These are phyloP conservation scores for Aspidiotus rigidus DNA, from an alignment of 2,888 invertebrate species.

Conservation along the genomic window DNA sequence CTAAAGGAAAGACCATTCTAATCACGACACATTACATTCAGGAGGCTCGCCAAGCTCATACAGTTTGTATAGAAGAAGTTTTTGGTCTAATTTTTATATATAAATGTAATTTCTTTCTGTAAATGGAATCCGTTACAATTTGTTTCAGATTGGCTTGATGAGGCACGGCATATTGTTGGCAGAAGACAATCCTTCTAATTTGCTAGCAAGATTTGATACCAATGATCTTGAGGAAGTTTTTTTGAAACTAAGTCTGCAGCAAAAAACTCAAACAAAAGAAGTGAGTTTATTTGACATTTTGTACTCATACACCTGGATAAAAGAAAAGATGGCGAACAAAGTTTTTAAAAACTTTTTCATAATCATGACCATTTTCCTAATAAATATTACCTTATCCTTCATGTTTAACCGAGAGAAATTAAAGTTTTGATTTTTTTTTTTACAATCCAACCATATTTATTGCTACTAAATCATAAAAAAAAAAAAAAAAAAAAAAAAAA, in stretches of 20 bases:
- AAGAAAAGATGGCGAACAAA: neutral
- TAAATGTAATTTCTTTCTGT: too few species aligned
- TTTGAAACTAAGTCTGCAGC: slow-evolving; percentile 47
- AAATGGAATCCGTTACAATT: too few species aligned
- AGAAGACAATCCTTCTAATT: slow-evolving; percentile 44
- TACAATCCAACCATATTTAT: too few species aligned
- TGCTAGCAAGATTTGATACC: slow-evolving; percentile 42
- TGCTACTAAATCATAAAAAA: too few species aligned
- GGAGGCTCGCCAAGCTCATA: slow-evolving; percentile 38
- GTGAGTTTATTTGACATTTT: neutral
- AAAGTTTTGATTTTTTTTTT: too few species aligned
- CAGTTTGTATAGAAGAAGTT: slow-evolving; percentile 28
- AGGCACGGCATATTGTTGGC: slow-evolving; percentile 47
- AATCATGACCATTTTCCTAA: too few species aligned
- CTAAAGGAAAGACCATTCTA: slow-evolving; percentile 38
- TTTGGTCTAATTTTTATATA: too few species aligned
- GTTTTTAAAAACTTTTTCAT: neutral
- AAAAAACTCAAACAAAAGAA: slow-evolving; percentile 40
- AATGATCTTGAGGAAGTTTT: slow-evolving; percentile 47
- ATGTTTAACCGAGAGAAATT: too few species aligned
- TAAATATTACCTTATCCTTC: too few species aligned
- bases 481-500: too few species aligned
- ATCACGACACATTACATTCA: slow-evolving; percentile 41
- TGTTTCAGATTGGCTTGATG: slow-evolving; percentile 46
- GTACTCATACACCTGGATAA: neutral